Evolutionary conservation across 2,113 vertebrate species (phyloP), one percentile per base, ranked within the genome.

Genomic region (Atherinomorus stipes): DNA sequence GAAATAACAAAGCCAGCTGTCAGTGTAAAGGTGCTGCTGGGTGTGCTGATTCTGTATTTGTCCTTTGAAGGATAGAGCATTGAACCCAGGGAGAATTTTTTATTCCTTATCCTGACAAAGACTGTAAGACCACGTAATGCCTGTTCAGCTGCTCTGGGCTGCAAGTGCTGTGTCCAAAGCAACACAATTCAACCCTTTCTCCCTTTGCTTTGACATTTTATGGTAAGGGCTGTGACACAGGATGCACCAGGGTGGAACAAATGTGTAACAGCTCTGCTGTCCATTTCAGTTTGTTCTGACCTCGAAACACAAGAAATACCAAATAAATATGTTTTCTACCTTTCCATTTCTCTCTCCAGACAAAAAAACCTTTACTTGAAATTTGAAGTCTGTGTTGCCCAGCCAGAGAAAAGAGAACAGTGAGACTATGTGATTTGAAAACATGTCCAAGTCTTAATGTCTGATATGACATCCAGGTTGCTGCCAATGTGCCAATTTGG

Each of bases 131-230:
- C 63, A 74, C 73, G 87, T 85, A 81, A 85, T 85, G 80, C 82
- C 71, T 74, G 74, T 85, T 88, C 86, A 87, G 85, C 88, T 87
- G 71, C 84, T 74, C 71, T n/a, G 73, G 59, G 66, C 64, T 59
- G 64, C 50, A 53, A 87, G 52, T 54, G 45, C 67, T 66, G 62
- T 66, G 75, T 87, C 87, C 83, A 84, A 89, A 91, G 78, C 75
- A 80, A 72, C 78, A 63, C 59, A 81, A 71, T 74, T 60, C 79
- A 87, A 84, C 70, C 78, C 79, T 73, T 23, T 74, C 63, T 86
- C 54, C 40, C 21, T 64, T 63, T 60, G 15, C 61, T 83, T 67
- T 83, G 80, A 79, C 66, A 79, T 72, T 83, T 76, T 22, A 56
- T 52, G 53, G 44, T 23, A 16, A 71, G 54, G 44, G 56, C 59